Evolutionary conservation across 2,888 invertebrate genomes (phyloP).

Genomic region (Timema cristinae): DNA sequence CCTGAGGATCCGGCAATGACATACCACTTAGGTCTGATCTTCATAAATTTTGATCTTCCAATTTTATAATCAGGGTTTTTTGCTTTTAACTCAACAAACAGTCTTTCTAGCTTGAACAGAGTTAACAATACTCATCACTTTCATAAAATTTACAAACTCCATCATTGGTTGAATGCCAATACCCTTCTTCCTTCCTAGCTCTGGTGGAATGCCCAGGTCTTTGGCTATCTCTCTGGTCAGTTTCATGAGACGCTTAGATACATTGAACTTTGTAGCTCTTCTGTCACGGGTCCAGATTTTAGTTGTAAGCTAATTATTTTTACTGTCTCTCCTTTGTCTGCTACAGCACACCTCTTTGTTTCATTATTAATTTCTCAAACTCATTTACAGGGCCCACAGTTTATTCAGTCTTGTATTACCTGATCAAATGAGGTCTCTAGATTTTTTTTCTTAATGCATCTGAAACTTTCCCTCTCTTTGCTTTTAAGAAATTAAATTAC

Average conservation of each 20-base stretch:
- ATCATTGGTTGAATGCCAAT: conserved; percentile 8
- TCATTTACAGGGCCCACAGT: too few species aligned
- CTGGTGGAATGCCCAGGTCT: conserved; percentile 1
- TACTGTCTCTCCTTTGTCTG: conserved; percentile 1
- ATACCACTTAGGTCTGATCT: too few species aligned
- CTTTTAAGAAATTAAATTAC: too few species aligned
- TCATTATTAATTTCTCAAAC: not conserved
- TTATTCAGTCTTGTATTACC: too few species aligned
- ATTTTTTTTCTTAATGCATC: too few species aligned
- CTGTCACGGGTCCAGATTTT: not conserved
- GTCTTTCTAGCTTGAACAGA: not conserved
- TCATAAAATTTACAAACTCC: not conserved
- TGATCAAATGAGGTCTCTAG: too few species aligned
- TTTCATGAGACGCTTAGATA: not conserved
- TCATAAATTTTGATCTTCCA: too few species aligned
- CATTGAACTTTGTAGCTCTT: not conserved
- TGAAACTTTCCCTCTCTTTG: conserved; percentile 1
- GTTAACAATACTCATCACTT: not conserved
- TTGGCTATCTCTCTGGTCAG: not conserved
- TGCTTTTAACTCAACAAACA: not conserved
- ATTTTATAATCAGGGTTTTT: too few species aligned
- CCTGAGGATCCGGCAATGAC: too few species aligned
- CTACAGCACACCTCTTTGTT: not conserved
- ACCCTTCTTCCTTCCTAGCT: not conserved
- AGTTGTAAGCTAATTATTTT: conserved; percentile 4